Evolutionary conservation across 1,140 invertebrate species (phyloP), one percentile per base, ranked within the genome.

Genomic region (Cecropterus lyciades): DNA sequence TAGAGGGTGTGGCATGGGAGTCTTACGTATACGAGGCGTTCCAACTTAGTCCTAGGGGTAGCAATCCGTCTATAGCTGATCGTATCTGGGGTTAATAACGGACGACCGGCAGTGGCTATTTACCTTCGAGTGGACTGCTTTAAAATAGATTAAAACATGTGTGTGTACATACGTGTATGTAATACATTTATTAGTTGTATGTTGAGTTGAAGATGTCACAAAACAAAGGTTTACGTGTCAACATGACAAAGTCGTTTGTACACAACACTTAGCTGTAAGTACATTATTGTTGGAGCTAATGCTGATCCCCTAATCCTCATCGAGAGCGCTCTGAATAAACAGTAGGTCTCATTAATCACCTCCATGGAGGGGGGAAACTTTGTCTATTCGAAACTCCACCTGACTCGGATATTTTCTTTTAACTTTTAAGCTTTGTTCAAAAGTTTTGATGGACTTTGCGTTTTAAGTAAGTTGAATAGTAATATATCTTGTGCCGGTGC

Each of bases 401-500:
- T 89, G 85, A 87, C 85, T 89, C 71, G 80, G 80, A 83, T 86
- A 87, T 91, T 90, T 91, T 91, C 88, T 88, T 88, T 87, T 89
- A 91, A 91, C 85, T 91, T 91, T 89, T 89, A 89, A 89, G 85
- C 85, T 85, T 87, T 87, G 79, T 86, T 88, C 78, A 68, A 70
- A 89, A 91, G 77, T 89, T 87, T 87, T 91, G 87, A 91, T 91
- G 85, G 85, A 89, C 84, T 89, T 82, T 72, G 79, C 88, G 82
- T 89, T 91, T 91, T 91, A 89, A 91, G 84, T 87, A 81, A 87
- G 83, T 89, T 89, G 84, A 88, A 91, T 91, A 88, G 87, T 88
- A 88, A 89, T 91, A 89, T 84, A 88, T 91, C 85, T 89, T 88
- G 74, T 51, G 71, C 69, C 55, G 51, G 27, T 66, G 69, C 57